Base-by-base conservation (phyloP, 2,113 vertebrate species). In the Cyanoramphus novaezelandiae region DNA sequence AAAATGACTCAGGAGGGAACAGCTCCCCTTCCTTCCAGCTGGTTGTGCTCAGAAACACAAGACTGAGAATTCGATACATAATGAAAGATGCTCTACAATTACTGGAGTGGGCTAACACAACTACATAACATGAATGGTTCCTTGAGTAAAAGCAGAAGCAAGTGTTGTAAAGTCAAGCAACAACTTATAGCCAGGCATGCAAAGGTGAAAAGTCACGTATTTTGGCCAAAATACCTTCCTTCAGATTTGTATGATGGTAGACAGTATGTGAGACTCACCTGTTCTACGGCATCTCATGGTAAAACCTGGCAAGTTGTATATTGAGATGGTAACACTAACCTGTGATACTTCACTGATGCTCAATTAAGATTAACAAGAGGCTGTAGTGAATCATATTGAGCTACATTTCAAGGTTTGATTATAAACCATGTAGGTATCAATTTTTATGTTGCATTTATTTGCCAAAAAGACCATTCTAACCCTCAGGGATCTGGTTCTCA, bases 391-490 rank as follows among this genome's bases (percentile, higher is more conserved):
- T 98, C 95, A 98, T 86, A 93, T 31, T 95, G 93, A 97, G 78
- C 28, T 86, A 89, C 43, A 41, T 81, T 97, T 97, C 91, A 88
- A 97, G 77, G 94, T 82, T 95, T 89, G 90, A 93, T 96, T 97
- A 96, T 95, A 98, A 97, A 97, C 95, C 94, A 96, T 29, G 77
- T 25, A 94, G 53, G 84, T 98, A 98, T 96, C 97, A 97, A 98
- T 97, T 98, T 98, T 97, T 98, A 97, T 91, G 92, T 95, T 98
- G 93, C 95, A 95, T 97, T 98, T 98, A 96, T 97, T 98, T 96
- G 97, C 90, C 97, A 98, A 98, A 98, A 96, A 95, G 86, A 92
- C 95, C 78, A 88, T 96, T 95, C 94, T 97, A 96, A 90, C 81
- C 96, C 97, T 97, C 41, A 82, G 97, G 94, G 97, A 97, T 95